Conservation (phyloP, 1,140 invertebrate species). For the Aporrectodea caliginosa region DNA sequence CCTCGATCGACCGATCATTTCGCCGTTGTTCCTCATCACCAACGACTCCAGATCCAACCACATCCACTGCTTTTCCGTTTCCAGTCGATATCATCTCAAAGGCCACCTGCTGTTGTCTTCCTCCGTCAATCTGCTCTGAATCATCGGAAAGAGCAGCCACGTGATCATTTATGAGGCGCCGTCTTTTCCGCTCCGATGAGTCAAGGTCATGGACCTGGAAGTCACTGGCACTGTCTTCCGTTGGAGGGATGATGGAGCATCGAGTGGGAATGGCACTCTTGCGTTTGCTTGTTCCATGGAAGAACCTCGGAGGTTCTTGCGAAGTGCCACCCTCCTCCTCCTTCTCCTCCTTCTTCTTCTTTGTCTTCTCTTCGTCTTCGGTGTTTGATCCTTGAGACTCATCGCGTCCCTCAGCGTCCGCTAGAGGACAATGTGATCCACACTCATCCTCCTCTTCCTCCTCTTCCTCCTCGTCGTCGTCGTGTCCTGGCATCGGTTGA, state of each 20-base stretch:
- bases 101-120: too few species aligned
- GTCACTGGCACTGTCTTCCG: background rate
- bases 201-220: background rate
- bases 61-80: too few species aligned
- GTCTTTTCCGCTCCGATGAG: background rate
- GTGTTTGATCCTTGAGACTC: background rate
- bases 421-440: background rate
- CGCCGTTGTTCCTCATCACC: too few species aligned
- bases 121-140: too few species aligned
- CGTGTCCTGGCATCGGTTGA: too few species aligned
- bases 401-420: background rate
- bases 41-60: too few species aligned
- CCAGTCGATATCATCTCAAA: too few species aligned
- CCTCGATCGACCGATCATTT: too few species aligned
- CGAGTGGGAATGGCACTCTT: slow-evolving; percentile 7
- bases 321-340: background rate
- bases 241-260: background rate
- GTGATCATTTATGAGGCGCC: too few species aligned
- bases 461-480: background rate
- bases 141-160: too few species aligned
- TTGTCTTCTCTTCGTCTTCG: background rate
- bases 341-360: background rate
- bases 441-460: too few species aligned
- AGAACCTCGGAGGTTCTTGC: background rate
- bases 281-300: background rate